Percentiles rank a stretch among this genome's conserved stretches.
These are phyloP conservation scores for Dendrolimus punctatus DNA, from an alignment of 1,140 invertebrate species.

Conservation along the genomic window DNA sequence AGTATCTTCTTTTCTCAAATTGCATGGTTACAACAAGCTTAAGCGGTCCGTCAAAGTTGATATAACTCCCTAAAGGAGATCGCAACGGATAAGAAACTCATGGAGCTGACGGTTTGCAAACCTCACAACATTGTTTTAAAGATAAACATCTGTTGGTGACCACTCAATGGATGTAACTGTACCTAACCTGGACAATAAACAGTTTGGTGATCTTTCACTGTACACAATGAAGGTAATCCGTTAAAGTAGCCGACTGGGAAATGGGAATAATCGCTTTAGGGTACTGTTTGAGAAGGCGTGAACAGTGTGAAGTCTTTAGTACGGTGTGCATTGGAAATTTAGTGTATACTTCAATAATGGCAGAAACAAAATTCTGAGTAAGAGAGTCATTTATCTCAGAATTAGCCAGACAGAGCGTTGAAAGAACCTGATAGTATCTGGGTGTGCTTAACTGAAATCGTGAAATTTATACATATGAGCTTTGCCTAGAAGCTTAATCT, in stretches of 20 bases:
- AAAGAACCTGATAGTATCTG: no score
- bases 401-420: no score
- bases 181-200: conserved; percentile 26
- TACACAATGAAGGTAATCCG: conserved; percentile 53
- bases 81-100: conserved; percentile 31
- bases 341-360: no score
- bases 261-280: not conserved
- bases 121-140: conserved; percentile 56
- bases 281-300: not conserved
- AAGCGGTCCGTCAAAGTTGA: no score
- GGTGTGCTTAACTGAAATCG: no score
- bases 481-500: no score
- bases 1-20: no score
- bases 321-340: not conserved
- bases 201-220: conserved; percentile 1
- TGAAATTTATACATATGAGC: no score
- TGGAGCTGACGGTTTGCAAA: conserved; percentile 49
- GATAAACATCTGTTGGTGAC: conserved; percentile 51
- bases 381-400: no score
- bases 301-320: not conserved
- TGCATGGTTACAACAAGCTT: no score
- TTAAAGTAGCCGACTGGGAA: conserved; percentile 58
- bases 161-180: conserved; percentile 61
- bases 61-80: conserved; percentile 24
- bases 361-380: no score